Percentiles rank a stretch among this genome's conserved stretches.
These are phyloP conservation scores for Drosophila phalerata DNA, from an alignment of 2,888 invertebrate genomes.

Conservation along the genomic window DNA sequence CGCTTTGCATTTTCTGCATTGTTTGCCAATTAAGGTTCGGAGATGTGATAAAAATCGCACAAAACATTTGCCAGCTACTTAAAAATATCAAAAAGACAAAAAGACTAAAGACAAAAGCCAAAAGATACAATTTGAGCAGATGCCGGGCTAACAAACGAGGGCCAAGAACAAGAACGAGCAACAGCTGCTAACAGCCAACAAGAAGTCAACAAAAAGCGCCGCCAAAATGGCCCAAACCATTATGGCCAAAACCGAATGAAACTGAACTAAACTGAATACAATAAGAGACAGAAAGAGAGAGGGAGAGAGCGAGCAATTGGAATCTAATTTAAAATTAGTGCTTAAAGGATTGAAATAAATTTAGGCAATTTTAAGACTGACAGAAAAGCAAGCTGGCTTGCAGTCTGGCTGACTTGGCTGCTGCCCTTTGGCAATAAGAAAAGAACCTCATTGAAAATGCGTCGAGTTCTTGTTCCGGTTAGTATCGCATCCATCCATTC, in stretches of 20 bases:
- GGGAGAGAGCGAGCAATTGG: conserved; percentile 63
- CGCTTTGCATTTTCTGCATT: conserved; percentile 69
- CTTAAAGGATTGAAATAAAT: conserved; percentile 82
- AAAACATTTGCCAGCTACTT: conserved; percentile 58
- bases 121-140: conserved; percentile 44
- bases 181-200: conserved; percentile 54
- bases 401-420: conserved; percentile 5
- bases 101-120: conserved; percentile 12
- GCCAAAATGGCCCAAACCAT: background rate
- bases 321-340: conserved; percentile 82
- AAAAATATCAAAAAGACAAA: conserved; percentile 38
- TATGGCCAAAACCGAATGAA: conserved; percentile 22
- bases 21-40: conserved; percentile 69
- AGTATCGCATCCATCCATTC: conserved; percentile 16
- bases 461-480: conserved; percentile 68
- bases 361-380: conserved; percentile 65
- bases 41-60: conserved; percentile 66
- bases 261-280: background rate
- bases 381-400: conserved; percentile 52
- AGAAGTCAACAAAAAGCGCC: conserved; percentile 9
- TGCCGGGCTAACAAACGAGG: conserved; percentile 35
- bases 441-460: conserved; percentile 71
- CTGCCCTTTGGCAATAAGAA: conserved; percentile 31
- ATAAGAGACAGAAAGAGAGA: background rate
- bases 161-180: conserved; percentile 14